Percentiles rank a stretch among this genome's conserved stretches.
Evolutionary conservation across 1,140 invertebrate genomes (phyloP).

Genomic region (Plutomurus gul): DNA sequence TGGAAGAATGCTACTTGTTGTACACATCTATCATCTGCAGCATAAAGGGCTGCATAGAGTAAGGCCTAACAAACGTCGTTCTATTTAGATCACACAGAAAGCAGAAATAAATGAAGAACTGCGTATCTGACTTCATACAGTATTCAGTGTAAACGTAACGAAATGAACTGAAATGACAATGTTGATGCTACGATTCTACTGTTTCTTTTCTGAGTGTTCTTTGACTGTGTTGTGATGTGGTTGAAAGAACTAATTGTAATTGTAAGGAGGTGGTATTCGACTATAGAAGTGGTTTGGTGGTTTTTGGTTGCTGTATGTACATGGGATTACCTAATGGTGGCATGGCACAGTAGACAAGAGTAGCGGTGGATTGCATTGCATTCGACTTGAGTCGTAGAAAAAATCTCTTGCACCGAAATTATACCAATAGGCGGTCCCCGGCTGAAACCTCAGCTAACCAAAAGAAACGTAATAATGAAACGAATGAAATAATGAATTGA

Average conservation of each 20-base stretch:
- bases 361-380: not conserved
- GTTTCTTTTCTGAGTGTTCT: not conserved
- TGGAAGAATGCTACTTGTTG: not conserved
- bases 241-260: slow-evolving; percentile 28
- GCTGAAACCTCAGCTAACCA: slow-evolving; percentile 21
- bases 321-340: not conserved
- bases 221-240: not conserved
- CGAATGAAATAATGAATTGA: slow-evolving; percentile 6
- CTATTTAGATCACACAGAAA: not conserved
- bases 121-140: too few relatives aligned
- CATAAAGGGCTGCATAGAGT: not conserved
- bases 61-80: not conserved
- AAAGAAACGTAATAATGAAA: slow-evolving; percentile 32
- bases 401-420: slow-evolving; percentile 47
- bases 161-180: too few relatives aligned
- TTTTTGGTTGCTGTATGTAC: not conserved
- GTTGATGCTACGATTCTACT: too few relatives aligned
- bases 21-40: not conserved
- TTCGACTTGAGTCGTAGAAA: slow-evolving; percentile 34
- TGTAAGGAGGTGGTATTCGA: slow-evolving; percentile 2
- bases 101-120: not conserved
- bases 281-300: not conserved
- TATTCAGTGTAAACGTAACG: too few relatives aligned
- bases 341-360: not conserved
- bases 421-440: slow-evolving; percentile 51